These are phyloP conservation scores for Megaleporinus macrocephalus DNA, from an alignment of 2,113 vertebrate genomes.

Conservation along the genomic window DNA sequence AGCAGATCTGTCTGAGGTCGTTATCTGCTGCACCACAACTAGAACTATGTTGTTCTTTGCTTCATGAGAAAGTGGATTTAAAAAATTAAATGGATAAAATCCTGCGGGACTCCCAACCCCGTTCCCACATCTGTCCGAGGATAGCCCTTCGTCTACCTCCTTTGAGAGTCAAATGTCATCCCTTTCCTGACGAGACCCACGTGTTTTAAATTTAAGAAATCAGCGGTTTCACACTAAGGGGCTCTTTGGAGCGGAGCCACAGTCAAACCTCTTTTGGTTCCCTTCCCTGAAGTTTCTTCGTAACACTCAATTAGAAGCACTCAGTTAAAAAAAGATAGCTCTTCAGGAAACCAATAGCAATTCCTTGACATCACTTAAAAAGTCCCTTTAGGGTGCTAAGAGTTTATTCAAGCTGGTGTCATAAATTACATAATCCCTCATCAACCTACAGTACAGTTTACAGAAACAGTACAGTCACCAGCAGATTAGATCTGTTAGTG, in stretches of 20 bases:
- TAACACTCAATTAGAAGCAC: background rate
- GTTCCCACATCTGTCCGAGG: background rate
- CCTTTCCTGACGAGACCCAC: conserved; percentile 23
- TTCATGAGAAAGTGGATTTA: background rate
- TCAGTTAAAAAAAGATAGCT: too few relatives aligned
- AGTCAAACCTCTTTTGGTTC: background rate
- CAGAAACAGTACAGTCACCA: too few relatives aligned
- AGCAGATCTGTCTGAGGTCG: background rate
- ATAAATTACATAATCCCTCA: too few relatives aligned
- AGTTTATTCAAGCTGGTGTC: too few relatives aligned
- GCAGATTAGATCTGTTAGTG: background rate
- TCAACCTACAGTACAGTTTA: background rate
- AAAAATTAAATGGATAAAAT: background rate
- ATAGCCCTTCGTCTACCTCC: background rate
- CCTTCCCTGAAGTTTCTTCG: background rate
- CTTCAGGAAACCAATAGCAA: too few relatives aligned
- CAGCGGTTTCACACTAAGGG: background rate
- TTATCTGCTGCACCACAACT: background rate
- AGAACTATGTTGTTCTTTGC: background rate
- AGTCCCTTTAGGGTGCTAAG: too few relatives aligned
- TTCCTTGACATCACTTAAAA: too few relatives aligned
- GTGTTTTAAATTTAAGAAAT: conserved; percentile 13
- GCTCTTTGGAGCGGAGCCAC: background rate
- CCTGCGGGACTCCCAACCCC: background rate
- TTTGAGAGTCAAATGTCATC: conserved; percentile 29